These are phyloP conservation scores for Eupsilia transversa DNA, from an alignment of 2,888 invertebrate species.

Conservation along the genomic window DNA sequence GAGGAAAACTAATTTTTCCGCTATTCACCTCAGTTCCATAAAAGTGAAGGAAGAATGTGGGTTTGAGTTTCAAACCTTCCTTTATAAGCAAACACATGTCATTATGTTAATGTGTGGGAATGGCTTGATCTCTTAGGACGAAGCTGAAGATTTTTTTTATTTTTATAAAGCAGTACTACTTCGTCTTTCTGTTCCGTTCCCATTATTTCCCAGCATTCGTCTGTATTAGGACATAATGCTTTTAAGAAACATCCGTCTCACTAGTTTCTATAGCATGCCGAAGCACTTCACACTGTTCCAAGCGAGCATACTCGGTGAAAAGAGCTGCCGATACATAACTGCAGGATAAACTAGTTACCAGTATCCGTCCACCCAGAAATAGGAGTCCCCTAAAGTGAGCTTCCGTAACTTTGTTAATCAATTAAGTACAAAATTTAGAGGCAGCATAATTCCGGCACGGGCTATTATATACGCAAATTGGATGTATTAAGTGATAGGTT, in stretches of 20 bases:
- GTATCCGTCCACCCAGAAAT: conserved; percentile 29
- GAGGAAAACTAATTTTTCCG: too few species aligned
- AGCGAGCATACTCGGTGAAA: conserved; percentile 19
- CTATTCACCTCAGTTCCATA: too few species aligned
- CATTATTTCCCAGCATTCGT: not conserved
- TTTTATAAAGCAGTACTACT: not conserved
- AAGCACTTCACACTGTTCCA: conserved; percentile 21
- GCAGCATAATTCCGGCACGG: conserved; percentile 40
- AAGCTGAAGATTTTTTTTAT: too few species aligned
- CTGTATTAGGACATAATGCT: not conserved
- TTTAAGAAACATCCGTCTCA: not conserved
- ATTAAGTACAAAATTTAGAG: conserved; percentile 54
- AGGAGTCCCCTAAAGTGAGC: conserved; percentile 37
- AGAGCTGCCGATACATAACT: conserved; percentile 39
- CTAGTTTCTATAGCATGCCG: not conserved
- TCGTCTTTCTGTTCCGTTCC: not conserved
- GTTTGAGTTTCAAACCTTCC: too few species aligned
- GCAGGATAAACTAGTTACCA: conserved; percentile 55
- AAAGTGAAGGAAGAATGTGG: too few species aligned
- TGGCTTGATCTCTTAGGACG: not conserved
- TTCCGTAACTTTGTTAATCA: conserved; percentile 62
- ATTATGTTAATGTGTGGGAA: not conserved
- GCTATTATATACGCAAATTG: conserved; percentile 45
- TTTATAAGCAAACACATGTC: not conserved
- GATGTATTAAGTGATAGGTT: conserved; percentile 40